Conservation (phyloP, 1,140 invertebrate genomes). For the Hyposmocoma kahamanoa region DNA sequence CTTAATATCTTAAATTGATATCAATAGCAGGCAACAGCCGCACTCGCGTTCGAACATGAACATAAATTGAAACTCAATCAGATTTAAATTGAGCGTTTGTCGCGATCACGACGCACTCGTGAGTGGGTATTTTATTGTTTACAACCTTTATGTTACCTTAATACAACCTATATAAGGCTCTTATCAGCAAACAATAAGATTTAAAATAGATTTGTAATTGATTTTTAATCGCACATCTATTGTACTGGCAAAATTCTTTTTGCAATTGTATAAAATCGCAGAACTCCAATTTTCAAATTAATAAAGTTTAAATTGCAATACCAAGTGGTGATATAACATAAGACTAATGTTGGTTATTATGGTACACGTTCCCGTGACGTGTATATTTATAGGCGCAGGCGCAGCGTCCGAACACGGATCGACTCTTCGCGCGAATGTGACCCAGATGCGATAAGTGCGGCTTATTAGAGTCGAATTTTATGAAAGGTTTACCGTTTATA, state of each 20-base stretch:
- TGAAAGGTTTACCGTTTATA: background rate
- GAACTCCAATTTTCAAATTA: background rate
- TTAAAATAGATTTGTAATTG: background rate
- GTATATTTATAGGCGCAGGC: slow-evolving; percentile 56
- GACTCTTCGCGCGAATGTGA: slow-evolving; percentile 59
- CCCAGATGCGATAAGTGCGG: slow-evolving; percentile 42
- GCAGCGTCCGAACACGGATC: slow-evolving; percentile 49
- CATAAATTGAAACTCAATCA: background rate
- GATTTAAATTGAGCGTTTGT: background rate
- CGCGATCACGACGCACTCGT: slow-evolving; percentile 1
- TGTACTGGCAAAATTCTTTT: background rate
- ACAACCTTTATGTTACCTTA: background rate
- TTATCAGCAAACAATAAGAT: background rate
- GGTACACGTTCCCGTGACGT: slow-evolving; percentile 50
- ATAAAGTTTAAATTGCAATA: background rate
- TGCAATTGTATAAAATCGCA: background rate
- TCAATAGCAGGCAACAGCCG: too few species aligned
- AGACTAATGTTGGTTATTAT: slow-evolving; percentile 13
- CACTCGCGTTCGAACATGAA: too few species aligned
- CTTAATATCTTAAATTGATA: too few species aligned
- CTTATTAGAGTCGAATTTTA: slow-evolving; percentile 19
- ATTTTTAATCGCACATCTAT: background rate
- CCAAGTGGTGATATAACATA: background rate
- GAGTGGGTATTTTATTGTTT: background rate
- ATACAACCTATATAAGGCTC: too few species aligned